Conservation (phyloP, 2,888 invertebrate species). For the Cacoxenus indagator region DNA sequence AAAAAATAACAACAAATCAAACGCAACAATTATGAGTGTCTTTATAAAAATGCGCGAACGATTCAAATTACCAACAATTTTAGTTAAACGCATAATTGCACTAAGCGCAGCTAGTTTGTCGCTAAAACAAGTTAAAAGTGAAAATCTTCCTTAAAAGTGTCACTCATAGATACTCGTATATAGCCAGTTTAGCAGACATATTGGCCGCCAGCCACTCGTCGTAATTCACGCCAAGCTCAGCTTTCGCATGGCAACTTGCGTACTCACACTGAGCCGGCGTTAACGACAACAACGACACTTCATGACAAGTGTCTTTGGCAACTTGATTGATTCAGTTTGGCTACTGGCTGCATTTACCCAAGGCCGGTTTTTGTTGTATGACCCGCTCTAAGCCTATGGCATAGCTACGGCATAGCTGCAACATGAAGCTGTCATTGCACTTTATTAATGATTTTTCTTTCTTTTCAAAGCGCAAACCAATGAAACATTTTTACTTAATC, state of each 20-base stretch:
- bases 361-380: not conserved
- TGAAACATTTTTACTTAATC: not conserved
- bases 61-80: slow-evolving; percentile 11
- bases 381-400: not conserved
- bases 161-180: not conserved
- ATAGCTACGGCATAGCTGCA: not conserved
- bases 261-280: not conserved
- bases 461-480: not conserved
- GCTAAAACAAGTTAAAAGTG: slow-evolving; percentile 30
- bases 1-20: not conserved
- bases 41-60: not conserved
- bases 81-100: slow-evolving; percentile 13
- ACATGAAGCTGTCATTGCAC: slow-evolving; percentile 37
- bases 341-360: not conserved
- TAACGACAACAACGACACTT: not conserved
- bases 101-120: not conserved
- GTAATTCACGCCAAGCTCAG: not conserved
- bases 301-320: not conserved
- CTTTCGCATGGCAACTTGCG: not conserved
- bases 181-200: not conserved
- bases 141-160: slow-evolving; percentile 38
- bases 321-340: not conserved
- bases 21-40: slow-evolving; percentile 7
- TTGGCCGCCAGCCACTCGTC: too few relatives aligned
- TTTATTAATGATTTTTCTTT: slow-evolving; percentile 22